Conservation (phyloP, 2,888 invertebrate genomes). For the Homarus gammarus region DNA sequence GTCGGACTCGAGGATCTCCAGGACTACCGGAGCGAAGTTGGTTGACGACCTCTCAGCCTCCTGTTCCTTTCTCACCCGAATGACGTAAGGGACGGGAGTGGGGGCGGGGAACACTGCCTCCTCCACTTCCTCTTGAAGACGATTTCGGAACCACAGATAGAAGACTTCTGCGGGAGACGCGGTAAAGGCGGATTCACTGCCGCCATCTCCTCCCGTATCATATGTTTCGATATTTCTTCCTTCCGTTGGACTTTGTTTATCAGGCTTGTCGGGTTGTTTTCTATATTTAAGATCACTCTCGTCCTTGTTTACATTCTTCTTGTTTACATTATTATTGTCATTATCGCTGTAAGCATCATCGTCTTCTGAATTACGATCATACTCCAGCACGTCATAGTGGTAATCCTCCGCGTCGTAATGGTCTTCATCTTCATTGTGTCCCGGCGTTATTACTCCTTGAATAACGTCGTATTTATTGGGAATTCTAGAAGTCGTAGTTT, state of each 20-base stretch:
- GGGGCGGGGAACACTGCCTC: constrained; percentile 58
- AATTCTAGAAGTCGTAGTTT: no score
- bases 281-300: not conserved
- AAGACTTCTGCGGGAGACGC: not conserved
- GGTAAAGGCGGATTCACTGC: not conserved
- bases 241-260: not conserved
- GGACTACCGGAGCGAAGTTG: constrained; percentile 37
- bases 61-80: constrained; percentile 26
- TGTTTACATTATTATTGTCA: not conserved
- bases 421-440: no score
- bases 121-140: constrained; percentile 36
- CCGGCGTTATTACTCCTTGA: no score
- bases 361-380: not conserved
- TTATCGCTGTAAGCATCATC: not conserved
- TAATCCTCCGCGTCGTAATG: no score
- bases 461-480: no score
- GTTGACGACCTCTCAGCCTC: not conserved
- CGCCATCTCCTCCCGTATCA: not conserved
- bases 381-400: no score
- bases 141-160: constrained; percentile 47
- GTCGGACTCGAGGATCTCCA: constrained; percentile 59
- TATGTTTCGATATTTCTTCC: not conserved
- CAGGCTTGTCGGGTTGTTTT: not conserved
- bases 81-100: constrained; percentile 43
- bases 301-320: not conserved